These are phyloP conservation scores for Urocitellus parryii DNA, from an alignment of 2,113 vertebrate species.

Conservation along the genomic window DNA sequence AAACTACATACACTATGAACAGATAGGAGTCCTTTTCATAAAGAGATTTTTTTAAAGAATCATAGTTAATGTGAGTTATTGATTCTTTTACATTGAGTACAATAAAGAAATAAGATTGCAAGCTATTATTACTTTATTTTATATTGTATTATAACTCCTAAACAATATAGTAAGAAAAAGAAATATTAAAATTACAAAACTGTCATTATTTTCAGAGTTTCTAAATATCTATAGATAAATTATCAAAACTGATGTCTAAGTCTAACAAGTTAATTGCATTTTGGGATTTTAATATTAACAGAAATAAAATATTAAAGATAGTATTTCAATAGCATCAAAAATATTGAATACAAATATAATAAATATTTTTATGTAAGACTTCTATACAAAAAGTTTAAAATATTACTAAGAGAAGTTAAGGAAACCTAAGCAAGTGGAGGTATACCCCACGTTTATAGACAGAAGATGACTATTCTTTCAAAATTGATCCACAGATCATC, in stretches of 20 bases:
- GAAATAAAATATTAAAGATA: slow-evolving; percentile 3
- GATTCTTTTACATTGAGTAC: background rate
- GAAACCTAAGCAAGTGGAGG: background rate
- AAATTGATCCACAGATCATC: background rate
- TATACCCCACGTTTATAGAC: background rate
- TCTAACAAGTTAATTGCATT: background rate
- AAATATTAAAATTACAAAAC: background rate
- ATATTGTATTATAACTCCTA: background rate
- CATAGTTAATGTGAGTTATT: slow-evolving; percentile 7
- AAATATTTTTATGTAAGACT: background rate
- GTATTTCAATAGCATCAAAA: background rate
- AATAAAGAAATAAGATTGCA: slow-evolving; percentile 38
- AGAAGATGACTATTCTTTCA: background rate
- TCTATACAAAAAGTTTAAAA: background rate
- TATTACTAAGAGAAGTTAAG: background rate
- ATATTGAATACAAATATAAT: background rate
- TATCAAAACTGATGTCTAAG: background rate
- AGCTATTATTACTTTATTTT: background rate
- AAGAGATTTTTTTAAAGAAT: background rate
- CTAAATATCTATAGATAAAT: background rate
- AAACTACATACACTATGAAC: background rate
- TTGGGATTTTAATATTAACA: slow-evolving; percentile 2
- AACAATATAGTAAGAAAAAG: background rate
- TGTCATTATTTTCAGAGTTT: background rate
- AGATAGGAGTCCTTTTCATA: background rate